A percentile compares a stretch with the other conserved stretches of the same genome.
Conservation (phyloP, 2,113 vertebrate species). For the Papio anubis region DNA sequence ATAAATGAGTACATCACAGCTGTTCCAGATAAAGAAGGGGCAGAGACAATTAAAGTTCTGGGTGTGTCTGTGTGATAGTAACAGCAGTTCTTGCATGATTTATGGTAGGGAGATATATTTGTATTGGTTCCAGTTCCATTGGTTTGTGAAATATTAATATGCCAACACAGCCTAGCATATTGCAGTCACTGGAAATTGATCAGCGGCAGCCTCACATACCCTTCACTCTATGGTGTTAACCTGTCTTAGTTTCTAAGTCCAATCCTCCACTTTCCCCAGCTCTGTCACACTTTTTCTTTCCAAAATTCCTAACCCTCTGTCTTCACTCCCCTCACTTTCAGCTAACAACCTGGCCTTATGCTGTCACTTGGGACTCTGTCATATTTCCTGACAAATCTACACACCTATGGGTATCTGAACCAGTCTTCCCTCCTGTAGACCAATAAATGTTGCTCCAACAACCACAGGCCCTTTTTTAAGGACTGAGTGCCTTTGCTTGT, state of each 20-base stretch:
- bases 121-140: neutral
- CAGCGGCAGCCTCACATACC: neutral
- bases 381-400: neutral
- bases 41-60: neutral
- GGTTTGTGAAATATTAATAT: neutral
- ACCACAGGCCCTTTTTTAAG: neutral
- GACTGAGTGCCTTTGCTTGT: neutral
- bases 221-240: neutral
- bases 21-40: neutral
- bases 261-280: no score
- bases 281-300: neutral
- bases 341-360: neutral
- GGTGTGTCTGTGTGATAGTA: neutral
- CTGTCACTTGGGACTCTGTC: neutral
- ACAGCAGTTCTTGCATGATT: constrained; percentile 2
- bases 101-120: neutral
- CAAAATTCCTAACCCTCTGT: neutral
- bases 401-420: neutral
- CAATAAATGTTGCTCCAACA: neutral
- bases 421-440: neutral
- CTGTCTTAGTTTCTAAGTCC: neutral
- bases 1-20: neutral
- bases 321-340: neutral
- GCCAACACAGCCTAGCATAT: neutral
- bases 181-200: neutral